These are phyloP conservation scores for Chirona hameri DNA, from an alignment of 2,888 invertebrate genomes.

Conservation along the genomic window DNA sequence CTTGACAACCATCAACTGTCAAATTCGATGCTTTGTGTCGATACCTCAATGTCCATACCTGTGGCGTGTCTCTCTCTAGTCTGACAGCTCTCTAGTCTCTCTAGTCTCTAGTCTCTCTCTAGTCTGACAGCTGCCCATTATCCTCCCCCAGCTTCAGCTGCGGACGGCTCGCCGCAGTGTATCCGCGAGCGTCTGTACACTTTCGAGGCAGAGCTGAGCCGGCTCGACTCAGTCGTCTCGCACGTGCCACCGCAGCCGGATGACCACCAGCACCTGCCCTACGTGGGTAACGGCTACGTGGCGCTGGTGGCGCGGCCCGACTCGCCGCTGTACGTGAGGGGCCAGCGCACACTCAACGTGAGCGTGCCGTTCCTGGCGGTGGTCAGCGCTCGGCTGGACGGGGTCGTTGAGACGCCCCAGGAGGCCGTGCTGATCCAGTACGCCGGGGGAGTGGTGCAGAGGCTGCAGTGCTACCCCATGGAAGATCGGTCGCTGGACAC, in stretches of 20 bases:
- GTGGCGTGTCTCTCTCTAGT: background rate
- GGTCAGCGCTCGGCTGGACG: constrained; percentile 30
- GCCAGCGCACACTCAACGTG: constrained; percentile 41
- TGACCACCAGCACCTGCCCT: constrained; percentile 64
- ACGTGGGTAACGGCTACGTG: constrained; percentile 70
- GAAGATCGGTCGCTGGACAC: constrained; percentile 62
- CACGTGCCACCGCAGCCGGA: constrained; percentile 55
- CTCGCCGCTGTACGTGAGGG: constrained; percentile 59
- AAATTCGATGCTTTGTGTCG: background rate
- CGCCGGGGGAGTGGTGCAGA: constrained; percentile 61
- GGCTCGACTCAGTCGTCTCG: constrained; percentile 65
- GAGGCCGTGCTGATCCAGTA: constrained; percentile 63
- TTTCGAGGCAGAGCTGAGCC: constrained; percentile 58
- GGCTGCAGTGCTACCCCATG: constrained; percentile 42
- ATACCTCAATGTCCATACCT: background rate
- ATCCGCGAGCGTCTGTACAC: constrained; percentile 62
- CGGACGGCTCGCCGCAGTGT: constrained; percentile 47
- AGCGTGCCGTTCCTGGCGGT: constrained; percentile 41
- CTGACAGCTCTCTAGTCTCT: background rate
- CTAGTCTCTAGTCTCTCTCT: background rate
- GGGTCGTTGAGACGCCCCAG: constrained; percentile 50
- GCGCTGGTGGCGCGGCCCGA: constrained; percentile 62
- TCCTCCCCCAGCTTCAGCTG: background rate
- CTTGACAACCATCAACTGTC: too few species aligned
- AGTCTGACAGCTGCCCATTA: background rate